These are phyloP conservation scores for Heliconius eleuchia DNA, from an alignment of 1,140 invertebrate species.

Conservation along the genomic window DNA sequence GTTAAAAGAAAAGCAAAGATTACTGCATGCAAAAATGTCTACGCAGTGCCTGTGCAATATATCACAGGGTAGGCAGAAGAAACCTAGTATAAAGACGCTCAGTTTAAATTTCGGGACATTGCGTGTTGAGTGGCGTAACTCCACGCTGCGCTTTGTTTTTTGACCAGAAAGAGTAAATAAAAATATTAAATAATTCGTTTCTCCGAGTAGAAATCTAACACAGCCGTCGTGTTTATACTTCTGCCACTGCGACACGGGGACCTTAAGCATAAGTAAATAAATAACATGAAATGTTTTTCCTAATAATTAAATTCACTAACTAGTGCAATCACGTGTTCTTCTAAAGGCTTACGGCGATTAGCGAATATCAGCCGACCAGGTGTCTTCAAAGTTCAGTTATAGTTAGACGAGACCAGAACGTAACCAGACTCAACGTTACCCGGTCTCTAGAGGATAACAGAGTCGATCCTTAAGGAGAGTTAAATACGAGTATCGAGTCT, in stretches of 20 bases:
- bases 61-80: too few species aligned
- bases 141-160: too few species aligned
- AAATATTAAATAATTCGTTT: too few species aligned
- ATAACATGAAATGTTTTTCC: neutral
- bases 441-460: constrained; percentile 30
- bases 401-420: constrained; percentile 14
- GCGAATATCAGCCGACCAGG: neutral
- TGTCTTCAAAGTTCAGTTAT: constrained; percentile 11
- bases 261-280: neutral
- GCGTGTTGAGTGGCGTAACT: too few species aligned
- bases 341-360: neutral
- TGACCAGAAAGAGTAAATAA: too few species aligned
- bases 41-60: too few species aligned
- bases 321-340: neutral
- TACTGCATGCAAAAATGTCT: too few species aligned
- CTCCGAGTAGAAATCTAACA: too few species aligned
- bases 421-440: constrained; percentile 28
- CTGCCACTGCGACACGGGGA: neutral
- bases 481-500: constrained; percentile 11
- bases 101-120: too few species aligned
- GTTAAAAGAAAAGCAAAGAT: too few species aligned
- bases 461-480: constrained; percentile 23
- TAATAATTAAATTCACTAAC: constrained; percentile 4
- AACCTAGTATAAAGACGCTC: too few species aligned
- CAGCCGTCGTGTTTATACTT: neutral